Evolutionary conservation across 2,797 vertebrate genomes (phyloP), one percentile per base, ranked within the genome.

Genomic region (Smutsia gigantea): DNA sequence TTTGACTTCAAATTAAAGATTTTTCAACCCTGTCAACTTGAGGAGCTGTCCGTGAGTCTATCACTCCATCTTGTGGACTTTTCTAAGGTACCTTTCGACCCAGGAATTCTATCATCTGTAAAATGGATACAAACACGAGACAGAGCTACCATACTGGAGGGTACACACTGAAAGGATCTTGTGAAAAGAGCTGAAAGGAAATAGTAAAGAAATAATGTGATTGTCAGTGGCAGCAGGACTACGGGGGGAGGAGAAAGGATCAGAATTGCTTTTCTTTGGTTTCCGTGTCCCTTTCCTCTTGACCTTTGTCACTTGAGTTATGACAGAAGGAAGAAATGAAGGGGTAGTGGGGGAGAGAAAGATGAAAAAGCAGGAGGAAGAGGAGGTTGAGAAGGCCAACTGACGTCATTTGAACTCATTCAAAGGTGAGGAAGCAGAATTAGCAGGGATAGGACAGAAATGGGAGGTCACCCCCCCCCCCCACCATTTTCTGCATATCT

Each of bases 241-340:
- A 12, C 1, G 42, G 17, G 1, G 21, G 37, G 21, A 5, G 1
- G 27, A 53, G 49, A n/a, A 57, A 72, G 42, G 34, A n/a, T 34
- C 2, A 53, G 21, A 34, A 34, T 5, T n/a, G 11, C 3, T n/a
- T 71, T 49, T 55, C n/a, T 29, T 19, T 49, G 10, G 27, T 4
- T 1, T 17, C 5, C 34, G 5, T 4, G 1, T 34, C 64, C 39
- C n/a, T 46, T 72, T 87, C 51, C 11, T 61, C 59, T 7, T 64
- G 29, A 14, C 8, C 12, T 42, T 83, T 49, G n/a, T 49, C 68
- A 69, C 39, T 86, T 93, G 69, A 89, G 87, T 96, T 87, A 85
- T 29, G 46, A 42, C 69, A 31, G 9, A 53, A 94, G 37, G n/a
- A 63, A 75, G 46, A 55, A 37, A 11, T 3, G 7, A 78, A 81